A percentile compares a stretch with the other conserved stretches of the same genome.
Evolutionary conservation across 2,797 vertebrate genomes (phyloP).

Genomic region (Phataginus tetradactyla): DNA sequence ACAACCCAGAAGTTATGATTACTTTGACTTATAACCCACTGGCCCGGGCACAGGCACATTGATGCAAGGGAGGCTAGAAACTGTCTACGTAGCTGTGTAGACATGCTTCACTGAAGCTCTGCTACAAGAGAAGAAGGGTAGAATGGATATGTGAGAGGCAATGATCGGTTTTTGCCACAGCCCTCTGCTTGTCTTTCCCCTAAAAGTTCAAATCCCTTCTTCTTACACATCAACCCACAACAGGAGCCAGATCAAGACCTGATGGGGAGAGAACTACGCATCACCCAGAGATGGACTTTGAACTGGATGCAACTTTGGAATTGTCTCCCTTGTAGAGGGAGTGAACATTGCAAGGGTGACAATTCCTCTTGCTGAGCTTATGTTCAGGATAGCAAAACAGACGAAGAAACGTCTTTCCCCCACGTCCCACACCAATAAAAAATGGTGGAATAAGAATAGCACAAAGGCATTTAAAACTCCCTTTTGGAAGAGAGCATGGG

Average conservation of each 20-base stretch:
- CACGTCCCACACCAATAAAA: not conserved
- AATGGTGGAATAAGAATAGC: not conserved
- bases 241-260: not conserved
- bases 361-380: not conserved
- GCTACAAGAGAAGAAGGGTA: not conserved
- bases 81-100: not conserved
- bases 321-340: not conserved
- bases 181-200: not conserved
- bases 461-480: not conserved
- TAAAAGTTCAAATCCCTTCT: not conserved
- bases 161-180: not conserved
- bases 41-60: not conserved
- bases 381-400: not conserved
- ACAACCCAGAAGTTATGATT: not conserved
- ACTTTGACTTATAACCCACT: not conserved
- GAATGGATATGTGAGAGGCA: not conserved
- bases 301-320: not conserved
- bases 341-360: not conserved
- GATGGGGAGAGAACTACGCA: not conserved
- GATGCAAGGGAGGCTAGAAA: not conserved
- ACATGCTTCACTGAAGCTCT: not conserved
- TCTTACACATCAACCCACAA: not conserved
- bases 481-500: not conserved
- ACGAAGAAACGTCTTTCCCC: not conserved
- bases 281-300: not conserved